These are phyloP conservation scores for Pseudorhombus dupliciocellatus DNA, from an alignment of 2,113 vertebrate species.

Conservation along the genomic window DNA sequence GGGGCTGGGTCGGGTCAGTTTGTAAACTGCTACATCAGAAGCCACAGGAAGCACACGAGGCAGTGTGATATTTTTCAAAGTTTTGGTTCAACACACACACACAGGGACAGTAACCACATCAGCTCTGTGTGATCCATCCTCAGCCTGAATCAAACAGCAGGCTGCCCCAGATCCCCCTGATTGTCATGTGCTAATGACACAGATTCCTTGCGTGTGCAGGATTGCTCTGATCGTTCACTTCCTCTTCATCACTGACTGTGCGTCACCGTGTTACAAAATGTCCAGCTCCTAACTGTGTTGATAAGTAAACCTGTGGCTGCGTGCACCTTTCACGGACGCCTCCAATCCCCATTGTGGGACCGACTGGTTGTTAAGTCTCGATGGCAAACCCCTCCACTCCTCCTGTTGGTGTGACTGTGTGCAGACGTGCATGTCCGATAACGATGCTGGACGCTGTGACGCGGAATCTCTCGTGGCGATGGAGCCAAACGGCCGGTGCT, in stretches of 20 bases:
- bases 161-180: conserved; percentile 21
- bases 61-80: neutral
- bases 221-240: neutral
- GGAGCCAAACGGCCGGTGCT: too few species aligned
- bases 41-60: neutral
- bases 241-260: neutral
- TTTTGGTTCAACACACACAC: conserved; percentile 13
- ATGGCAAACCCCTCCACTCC: conserved; percentile 13
- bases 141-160: conserved; percentile 14
- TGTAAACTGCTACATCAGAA: neutral
- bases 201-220: conserved; percentile 18
- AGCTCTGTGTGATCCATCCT: conserved; percentile 12
- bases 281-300: neutral
- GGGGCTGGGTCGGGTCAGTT: neutral
- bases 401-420: neutral
- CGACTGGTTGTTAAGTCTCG: too few species aligned
- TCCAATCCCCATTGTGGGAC: too few species aligned
- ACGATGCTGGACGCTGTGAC: neutral
- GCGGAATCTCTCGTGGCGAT: too few species aligned
- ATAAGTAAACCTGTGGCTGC: too few species aligned
- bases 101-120: neutral
- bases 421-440: neutral
- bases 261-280: neutral
- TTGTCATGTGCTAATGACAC: conserved; percentile 25
- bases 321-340: too few species aligned